phyloP scores from a whole-genome alignment of 2,797 vertebrate species.

The Novumbra hubbsi region DNA sequence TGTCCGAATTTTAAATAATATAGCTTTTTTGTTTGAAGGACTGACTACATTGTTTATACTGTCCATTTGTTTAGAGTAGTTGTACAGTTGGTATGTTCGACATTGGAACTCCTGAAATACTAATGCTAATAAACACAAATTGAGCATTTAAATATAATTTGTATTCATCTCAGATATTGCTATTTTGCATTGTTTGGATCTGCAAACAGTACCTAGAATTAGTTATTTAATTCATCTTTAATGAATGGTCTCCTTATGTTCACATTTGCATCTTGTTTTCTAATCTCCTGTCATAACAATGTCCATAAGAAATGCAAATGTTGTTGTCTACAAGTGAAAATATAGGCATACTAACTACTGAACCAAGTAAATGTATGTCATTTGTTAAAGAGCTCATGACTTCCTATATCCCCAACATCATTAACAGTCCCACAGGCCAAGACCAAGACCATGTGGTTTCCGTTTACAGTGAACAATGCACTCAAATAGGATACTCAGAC shows the following conservation, averaged over 20 bases:
- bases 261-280: not conserved
- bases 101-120: constrained; percentile 6
- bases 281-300: not conserved
- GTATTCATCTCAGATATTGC: constrained; percentile 5
- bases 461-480: constrained; percentile 3
- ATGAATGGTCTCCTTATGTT: not conserved
- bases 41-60: not conserved
- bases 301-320: constrained; percentile 15
- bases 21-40: not conserved
- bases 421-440: constrained; percentile 8
- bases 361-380: constrained; percentile 25
- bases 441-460: constrained; percentile 18
- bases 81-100: not conserved
- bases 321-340: constrained; percentile 3
- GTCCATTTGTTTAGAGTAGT: not conserved
- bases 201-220: not conserved
- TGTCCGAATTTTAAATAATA: not conserved
- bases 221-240: not conserved
- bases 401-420: not conserved
- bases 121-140: constrained; percentile 26
- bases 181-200: not conserved
- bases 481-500: not conserved
- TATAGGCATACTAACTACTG: not conserved
- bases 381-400: constrained; percentile 21
- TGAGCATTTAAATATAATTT: constrained; percentile 3